Evolutionary conservation across 2,113 vertebrate species (phyloP).

Genomic region (Irena cyanogastra): DNA sequence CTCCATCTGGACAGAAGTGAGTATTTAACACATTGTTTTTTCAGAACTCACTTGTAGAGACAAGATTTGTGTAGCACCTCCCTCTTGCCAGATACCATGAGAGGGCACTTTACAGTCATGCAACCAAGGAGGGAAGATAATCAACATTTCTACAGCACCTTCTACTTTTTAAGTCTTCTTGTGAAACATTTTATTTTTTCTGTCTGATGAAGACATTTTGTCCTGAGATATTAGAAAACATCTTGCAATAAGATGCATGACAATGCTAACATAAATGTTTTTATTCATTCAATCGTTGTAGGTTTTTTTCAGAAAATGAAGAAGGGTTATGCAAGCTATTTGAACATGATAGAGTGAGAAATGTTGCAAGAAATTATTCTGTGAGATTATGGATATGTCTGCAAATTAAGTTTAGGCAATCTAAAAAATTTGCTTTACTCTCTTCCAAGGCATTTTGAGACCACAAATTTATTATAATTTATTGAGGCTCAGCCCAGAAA

Average conservation of each 20-base stretch:
- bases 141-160: background rate
- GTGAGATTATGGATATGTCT: background rate
- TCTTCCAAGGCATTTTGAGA: background rate
- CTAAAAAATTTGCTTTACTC: background rate
- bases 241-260: background rate
- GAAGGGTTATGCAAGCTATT: background rate
- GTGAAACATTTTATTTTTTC: background rate
- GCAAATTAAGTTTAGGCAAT: background rate
- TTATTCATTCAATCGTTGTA: background rate
- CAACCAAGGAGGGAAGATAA: background rate
- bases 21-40: background rate
- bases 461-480: background rate
- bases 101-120: fast-evolving
- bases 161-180: background rate
- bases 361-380: background rate
- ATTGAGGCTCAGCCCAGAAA: background rate
- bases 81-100: background rate
- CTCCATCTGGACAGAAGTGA: background rate
- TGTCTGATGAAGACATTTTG: background rate
- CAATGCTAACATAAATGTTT: background rate
- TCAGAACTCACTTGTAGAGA: background rate
- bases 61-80: background rate
- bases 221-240: background rate
- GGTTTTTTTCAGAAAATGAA: background rate
- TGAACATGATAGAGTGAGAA: background rate